These are phyloP conservation scores for Theretra japonica DNA, from an alignment of 2,888 invertebrate species.

Conservation along the genomic window DNA sequence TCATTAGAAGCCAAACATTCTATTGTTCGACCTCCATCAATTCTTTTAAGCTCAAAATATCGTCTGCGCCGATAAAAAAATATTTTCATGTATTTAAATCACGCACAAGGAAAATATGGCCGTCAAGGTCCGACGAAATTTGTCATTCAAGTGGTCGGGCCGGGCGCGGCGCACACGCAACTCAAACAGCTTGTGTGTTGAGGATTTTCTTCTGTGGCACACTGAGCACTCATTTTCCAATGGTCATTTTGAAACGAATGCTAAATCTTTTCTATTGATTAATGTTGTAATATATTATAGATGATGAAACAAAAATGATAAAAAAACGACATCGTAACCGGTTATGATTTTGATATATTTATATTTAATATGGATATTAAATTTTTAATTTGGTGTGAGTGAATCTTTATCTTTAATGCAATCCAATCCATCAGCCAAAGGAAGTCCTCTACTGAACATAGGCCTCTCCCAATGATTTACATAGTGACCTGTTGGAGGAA, in stretches of 20 bases:
- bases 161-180: conserved; percentile 59
- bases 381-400: no score
- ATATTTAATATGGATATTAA: no score
- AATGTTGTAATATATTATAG: no score
- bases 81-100: conserved; percentile 66
- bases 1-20: conserved; percentile 24
- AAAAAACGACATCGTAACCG: no score
- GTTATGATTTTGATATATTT: no score
- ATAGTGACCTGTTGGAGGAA: no score
- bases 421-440: no score
- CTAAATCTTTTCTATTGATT: no score
- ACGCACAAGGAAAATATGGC: conserved; percentile 80
- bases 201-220: conserved; percentile 75
- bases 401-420: no score
- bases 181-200: conserved; percentile 56
- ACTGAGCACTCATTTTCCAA: conserved; percentile 49
- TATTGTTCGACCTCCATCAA: conserved; percentile 29
- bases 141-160: conserved; percentile 68
- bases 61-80: conserved; percentile 41
- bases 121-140: conserved; percentile 80
- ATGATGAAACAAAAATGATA: no score
- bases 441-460: no score
- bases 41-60: conserved; percentile 32
- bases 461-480: no score
- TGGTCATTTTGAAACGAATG: background rate